Conservation (phyloP, 2,888 invertebrate species). For the Drosophila anceps region DNA sequence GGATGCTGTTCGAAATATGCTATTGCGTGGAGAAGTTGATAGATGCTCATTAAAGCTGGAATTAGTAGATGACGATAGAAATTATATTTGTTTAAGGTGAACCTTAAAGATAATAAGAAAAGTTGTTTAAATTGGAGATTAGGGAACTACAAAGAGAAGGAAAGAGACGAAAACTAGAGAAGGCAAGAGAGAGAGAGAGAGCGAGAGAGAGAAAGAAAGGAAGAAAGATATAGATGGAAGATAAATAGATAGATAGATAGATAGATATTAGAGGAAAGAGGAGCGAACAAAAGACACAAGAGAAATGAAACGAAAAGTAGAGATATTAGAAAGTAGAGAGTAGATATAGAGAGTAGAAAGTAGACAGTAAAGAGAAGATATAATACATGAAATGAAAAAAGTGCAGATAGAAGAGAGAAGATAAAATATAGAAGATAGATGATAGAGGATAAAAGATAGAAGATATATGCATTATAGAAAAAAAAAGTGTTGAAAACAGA, state of each 20-base stretch:
- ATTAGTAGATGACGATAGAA: background rate
- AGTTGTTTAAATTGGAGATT: background rate
- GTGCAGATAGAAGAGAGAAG: no score
- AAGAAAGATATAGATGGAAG: no score
- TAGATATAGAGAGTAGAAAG: no score
- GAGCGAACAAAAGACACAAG: background rate
- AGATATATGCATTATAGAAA: no score
- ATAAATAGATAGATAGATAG: no score
- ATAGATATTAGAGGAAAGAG: background rate
- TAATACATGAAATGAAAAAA: no score
- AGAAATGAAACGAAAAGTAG: background rate
- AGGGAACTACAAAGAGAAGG: no score
- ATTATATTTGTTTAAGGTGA: background rate
- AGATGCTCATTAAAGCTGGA: conserved; percentile 5
- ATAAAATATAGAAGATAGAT: background rate
- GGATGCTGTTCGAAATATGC: background rate
- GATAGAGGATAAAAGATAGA: background rate
- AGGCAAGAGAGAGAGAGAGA: no score
- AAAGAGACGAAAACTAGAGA: background rate
- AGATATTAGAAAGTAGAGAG: background rate
- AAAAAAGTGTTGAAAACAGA: no score
- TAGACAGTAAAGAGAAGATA: background rate
- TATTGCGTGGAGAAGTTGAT: conserved; percentile 4
- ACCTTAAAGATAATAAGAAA: background rate
- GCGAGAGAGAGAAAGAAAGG: no score